Conservation (phyloP, 2,888 invertebrate genomes). For the Gymnocheta viridis region DNA sequence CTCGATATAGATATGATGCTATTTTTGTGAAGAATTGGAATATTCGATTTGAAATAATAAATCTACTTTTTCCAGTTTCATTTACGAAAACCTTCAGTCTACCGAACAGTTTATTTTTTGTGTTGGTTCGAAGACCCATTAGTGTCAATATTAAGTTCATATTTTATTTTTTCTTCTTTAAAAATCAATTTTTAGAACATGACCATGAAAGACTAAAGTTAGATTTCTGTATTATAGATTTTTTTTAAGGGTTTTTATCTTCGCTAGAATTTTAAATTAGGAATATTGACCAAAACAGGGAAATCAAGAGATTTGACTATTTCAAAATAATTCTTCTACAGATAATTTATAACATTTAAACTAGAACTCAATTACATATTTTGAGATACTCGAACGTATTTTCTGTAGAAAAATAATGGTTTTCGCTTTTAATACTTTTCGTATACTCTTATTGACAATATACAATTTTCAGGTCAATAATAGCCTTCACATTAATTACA, state of each 20-base stretch:
- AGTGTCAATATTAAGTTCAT: not conserved
- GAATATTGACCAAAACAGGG: too few species aligned
- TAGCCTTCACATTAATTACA: conserved; percentile 5
- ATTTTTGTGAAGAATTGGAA: too few species aligned
- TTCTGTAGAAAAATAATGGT: conserved; percentile 37
- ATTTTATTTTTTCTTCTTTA: too few species aligned
- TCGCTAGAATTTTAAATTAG: too few species aligned
- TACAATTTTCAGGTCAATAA: not conserved
- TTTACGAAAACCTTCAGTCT: too few species aligned
- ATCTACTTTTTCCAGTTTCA: too few species aligned
- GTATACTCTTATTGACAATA: conserved; percentile 13
- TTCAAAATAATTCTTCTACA: not conserved
- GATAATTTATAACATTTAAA: not conserved
- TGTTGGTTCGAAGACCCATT: not conserved
- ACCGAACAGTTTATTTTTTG: too few species aligned
- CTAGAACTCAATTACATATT: too few species aligned
- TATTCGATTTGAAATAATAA: too few species aligned
- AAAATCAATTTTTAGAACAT: not conserved
- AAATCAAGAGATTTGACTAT: not conserved
- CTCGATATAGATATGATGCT: too few species aligned
- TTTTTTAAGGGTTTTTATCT: too few species aligned
- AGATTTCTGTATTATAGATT: too few species aligned
- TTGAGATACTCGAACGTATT: not conserved
- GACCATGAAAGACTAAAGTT: not conserved
- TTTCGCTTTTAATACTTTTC: conserved; percentile 44